phyloP scores from a whole-genome alignment of 2,888 invertebrate species.

The Pterostichus niger region DNA sequence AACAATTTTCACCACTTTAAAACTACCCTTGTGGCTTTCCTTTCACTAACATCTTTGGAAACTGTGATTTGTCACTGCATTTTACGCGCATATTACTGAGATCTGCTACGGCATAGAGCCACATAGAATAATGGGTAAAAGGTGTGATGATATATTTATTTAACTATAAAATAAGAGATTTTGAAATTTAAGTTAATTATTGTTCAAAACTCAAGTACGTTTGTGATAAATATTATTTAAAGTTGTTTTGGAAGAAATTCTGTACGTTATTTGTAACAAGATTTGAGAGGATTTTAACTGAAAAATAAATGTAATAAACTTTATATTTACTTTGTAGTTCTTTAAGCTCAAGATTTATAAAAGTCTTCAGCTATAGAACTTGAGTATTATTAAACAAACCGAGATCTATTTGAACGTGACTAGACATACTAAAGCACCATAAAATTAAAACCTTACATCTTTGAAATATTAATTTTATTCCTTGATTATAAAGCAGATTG shows the following conservation, averaged over 20 bases:
- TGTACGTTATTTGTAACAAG: constrained; percentile 11
- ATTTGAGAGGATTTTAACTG: constrained; percentile 7
- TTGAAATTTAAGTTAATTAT: not conserved
- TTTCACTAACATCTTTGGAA: too few relatives aligned
- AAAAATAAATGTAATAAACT: constrained; percentile 45
- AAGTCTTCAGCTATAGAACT: constrained; percentile 21
- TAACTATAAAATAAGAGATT: too few relatives aligned
- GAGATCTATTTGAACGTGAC: constrained; percentile 22
- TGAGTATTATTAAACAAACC: constrained; percentile 3
- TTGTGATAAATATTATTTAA: too few relatives aligned
- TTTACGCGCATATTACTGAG: too few relatives aligned
- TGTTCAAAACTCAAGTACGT: not conserved
- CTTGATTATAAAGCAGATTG: constrained; percentile 5
- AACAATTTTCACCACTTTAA: too few relatives aligned
- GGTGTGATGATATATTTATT: too few relatives aligned
- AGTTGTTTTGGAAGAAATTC: not conserved
- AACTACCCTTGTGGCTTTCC: too few relatives aligned
- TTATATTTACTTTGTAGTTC: constrained; percentile 53
- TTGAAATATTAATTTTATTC: constrained; percentile 18
- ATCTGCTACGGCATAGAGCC: too few relatives aligned
- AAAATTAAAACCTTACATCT: not conserved
- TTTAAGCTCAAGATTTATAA: constrained; percentile 36
- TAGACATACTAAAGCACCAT: not conserved
- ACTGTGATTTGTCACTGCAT: too few relatives aligned
- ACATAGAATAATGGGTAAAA: too few relatives aligned